Percentiles rank a stretch among this genome's conserved stretches.
phyloP scores from a whole-genome alignment of 2,888 invertebrate species.

The Achlya flavicornis region DNA sequence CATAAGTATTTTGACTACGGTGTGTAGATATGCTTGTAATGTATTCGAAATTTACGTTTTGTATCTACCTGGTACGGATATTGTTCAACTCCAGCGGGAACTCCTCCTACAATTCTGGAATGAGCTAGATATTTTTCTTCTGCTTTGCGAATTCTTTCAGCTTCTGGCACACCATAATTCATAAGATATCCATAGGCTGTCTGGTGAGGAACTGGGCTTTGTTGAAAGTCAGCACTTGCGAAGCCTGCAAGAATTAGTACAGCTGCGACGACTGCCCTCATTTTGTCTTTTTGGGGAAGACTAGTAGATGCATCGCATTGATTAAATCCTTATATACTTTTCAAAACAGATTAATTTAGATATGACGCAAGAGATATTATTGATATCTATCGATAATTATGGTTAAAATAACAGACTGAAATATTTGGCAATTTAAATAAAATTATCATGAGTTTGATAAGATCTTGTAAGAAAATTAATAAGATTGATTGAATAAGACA shows the following conservation, averaged over 20 bases:
- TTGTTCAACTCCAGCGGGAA: constrained; percentile 42
- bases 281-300: neutral
- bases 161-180: constrained; percentile 42
- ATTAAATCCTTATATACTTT: neutral
- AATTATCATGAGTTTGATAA: neutral
- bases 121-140: constrained; percentile 32
- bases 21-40: too few relatives aligned
- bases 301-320: neutral
- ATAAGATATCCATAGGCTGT: constrained; percentile 45
- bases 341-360: neutral
- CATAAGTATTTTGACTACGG: too few relatives aligned
- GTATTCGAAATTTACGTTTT: too few relatives aligned
- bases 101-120: constrained; percentile 50
- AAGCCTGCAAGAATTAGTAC: constrained; percentile 30
- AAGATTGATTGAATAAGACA: too few relatives aligned
- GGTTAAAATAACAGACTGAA: neutral
- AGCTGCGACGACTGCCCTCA: constrained; percentile 24
- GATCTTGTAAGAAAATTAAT: neutral
- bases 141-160: constrained; percentile 39
- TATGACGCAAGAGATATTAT: neutral
- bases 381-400: constrained; percentile 4
- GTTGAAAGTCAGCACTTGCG: constrained; percentile 22
- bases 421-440: neutral
- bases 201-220: constrained; percentile 21
- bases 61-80: constrained; percentile 52